phyloP scores from a whole-genome alignment of 1,140 invertebrate genomes.

The Periplaneta americana region DNA sequence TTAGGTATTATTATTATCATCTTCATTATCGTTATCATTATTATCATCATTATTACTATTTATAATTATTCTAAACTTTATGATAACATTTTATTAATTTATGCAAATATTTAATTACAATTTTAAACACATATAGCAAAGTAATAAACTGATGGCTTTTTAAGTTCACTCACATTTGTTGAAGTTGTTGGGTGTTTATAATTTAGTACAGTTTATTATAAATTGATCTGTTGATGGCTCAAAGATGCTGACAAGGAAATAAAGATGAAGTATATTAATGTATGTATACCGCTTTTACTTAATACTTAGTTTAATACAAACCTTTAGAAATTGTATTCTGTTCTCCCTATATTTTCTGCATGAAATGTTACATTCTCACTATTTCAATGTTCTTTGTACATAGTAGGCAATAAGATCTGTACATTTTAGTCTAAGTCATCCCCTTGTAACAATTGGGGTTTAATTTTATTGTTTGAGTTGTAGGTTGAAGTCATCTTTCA shows the following conservation, averaged over 20 bases:
- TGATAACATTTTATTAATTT: too few relatives aligned
- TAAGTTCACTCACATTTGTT: too few relatives aligned
- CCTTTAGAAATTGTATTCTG: not conserved
- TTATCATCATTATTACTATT: too few relatives aligned
- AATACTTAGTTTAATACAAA: not conserved
- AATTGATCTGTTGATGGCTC: not conserved
- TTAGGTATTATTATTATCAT: too few relatives aligned
- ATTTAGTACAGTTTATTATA: not conserved
- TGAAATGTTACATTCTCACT: not conserved
- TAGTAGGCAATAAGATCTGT: not conserved
- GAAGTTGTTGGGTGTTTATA: too few relatives aligned
- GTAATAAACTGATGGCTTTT: too few relatives aligned
- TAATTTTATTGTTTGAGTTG: not conserved
- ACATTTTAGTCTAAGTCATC: not conserved
- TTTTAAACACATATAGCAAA: too few relatives aligned
- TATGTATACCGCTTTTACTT: not conserved
- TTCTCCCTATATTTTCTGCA: not conserved
- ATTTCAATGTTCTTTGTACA: not conserved
- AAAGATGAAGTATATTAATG: not conserved
- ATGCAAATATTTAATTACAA: too few relatives aligned
- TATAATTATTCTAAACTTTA: too few relatives aligned
- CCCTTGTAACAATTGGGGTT: not conserved
- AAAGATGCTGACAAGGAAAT: not conserved
- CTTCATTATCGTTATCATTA: too few relatives aligned
- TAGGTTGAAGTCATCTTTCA: not conserved